Conservation (phyloP, 2,888 invertebrate species). For the Drosophila putrida region DNA sequence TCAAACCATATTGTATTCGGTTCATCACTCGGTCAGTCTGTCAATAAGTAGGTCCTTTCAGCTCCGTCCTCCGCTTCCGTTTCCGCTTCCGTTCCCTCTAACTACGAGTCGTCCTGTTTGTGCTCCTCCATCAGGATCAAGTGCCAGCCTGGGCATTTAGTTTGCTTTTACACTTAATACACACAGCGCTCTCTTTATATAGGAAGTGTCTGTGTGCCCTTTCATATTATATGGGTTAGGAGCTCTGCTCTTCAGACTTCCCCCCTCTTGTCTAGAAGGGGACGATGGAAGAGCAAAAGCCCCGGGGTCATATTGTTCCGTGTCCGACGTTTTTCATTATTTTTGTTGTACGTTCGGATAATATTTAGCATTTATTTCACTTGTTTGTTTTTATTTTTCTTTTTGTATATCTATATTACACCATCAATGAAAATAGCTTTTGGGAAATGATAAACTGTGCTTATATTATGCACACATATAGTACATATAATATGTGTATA, state of each 20-base stretch:
- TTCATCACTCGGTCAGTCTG: conserved; percentile 50
- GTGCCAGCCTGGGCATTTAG: conserved; percentile 4
- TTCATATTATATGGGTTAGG: background rate
- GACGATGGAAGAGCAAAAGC: conserved; percentile 3
- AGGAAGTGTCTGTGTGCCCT: conserved; percentile 1
- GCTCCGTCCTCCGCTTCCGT: background rate
- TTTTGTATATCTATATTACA: conserved; percentile 74
- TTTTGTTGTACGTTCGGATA: conserved; percentile 13
- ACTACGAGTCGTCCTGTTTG: background rate
- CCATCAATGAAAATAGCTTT: conserved; percentile 73
- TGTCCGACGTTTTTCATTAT: conserved; percentile 26
- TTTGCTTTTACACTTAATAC: conserved; percentile 20
- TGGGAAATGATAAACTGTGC: conserved; percentile 54
- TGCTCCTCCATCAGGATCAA: conserved; percentile 4
- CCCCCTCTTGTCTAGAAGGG: conserved; percentile 10
- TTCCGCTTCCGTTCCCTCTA: background rate
- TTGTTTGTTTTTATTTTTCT: conserved; percentile 3
- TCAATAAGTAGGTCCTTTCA: conserved; percentile 5
- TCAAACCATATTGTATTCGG: conserved; percentile 77
- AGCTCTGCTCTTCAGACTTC: conserved; percentile 15
- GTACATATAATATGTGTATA: conserved; percentile 25
- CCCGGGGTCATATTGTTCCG: conserved; percentile 37
- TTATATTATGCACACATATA: conserved; percentile 29
- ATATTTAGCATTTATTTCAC: background rate
- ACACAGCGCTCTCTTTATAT: conserved; percentile 20